Evolutionary conservation across 2,888 invertebrate species (phyloP).

Genomic region (Orgyia antiqua): DNA sequence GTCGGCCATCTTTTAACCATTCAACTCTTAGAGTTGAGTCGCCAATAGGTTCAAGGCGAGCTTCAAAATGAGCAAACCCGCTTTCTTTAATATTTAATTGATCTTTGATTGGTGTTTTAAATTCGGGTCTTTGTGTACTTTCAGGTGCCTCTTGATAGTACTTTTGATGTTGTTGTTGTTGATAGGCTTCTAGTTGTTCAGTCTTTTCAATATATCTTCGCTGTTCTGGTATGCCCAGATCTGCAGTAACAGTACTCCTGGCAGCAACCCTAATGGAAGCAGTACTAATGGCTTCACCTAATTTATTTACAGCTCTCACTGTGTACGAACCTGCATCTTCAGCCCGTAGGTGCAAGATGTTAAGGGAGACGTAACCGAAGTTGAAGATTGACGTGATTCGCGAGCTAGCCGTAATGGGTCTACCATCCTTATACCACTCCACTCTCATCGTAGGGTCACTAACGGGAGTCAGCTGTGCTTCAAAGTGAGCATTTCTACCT

Average conservation of each 20-base stretch:
- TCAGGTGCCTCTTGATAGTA: constrained; percentile 89
- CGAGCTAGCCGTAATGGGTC: constrained; percentile 96
- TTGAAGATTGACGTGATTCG: constrained; percentile 98
- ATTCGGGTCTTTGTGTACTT: constrained; percentile 88
- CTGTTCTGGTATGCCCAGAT: constrained; percentile 93
- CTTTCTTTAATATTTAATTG: constrained; percentile 92
- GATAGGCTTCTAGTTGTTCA: constrained; percentile 93
- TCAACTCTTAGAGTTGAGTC: constrained; percentile 93
- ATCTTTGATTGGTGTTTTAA: constrained; percentile 93
- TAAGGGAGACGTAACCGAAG: constrained; percentile 99
- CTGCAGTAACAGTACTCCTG: constrained; percentile 90
- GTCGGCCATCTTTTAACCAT: constrained; percentile 94
- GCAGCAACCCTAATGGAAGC: constrained; percentile 86
- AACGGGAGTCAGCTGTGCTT: constrained; percentile 94
- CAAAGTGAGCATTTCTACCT: constrained; percentile 94
- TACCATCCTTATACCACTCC: constrained; percentile 97
- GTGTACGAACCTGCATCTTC: constrained; percentile 98
- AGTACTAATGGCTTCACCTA: constrained; percentile 93
- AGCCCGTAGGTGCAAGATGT: constrained; percentile 98
- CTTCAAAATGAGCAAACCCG: constrained; percentile 97
- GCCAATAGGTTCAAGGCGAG: constrained; percentile 94
- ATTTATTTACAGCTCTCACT: constrained; percentile 92
- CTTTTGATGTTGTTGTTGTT: constrained; percentile 87
- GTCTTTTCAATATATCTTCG: constrained; percentile 94
- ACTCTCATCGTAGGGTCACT: constrained; percentile 96